These are phyloP conservation scores for Chrysomallon squamiferum DNA, from an alignment of 1,140 invertebrate species.

Conservation along the genomic window DNA sequence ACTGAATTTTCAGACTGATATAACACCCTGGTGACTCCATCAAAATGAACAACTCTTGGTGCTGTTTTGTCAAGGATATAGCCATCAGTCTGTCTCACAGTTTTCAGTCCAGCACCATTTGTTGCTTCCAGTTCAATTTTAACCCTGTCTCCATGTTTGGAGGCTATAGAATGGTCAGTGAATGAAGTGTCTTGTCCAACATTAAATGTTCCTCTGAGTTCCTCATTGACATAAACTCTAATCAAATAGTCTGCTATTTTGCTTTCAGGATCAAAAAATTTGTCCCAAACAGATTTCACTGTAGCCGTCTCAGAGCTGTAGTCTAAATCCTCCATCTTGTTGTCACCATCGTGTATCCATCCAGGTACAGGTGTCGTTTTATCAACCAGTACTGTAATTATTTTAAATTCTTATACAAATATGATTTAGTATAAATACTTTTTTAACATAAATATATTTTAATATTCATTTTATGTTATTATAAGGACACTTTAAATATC, in stretches of 20 bases:
- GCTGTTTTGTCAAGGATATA: constrained; percentile 25
- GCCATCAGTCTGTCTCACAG: constrained; percentile 12
- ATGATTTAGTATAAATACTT: too few relatives aligned
- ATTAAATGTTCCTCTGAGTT: constrained; percentile 10
- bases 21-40: constrained; percentile 10
- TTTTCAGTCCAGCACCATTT: constrained; percentile 11
- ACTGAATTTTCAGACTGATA: constrained; percentile 13
- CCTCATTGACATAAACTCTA: constrained; percentile 15
- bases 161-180: constrained; percentile 21
- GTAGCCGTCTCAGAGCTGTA: constrained; percentile 24
- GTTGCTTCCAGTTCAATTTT: constrained; percentile 8
- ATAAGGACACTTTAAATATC: too few relatives aligned
- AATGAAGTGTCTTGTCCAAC: constrained; percentile 12
- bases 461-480: too few relatives aligned
- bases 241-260: constrained; percentile 18
- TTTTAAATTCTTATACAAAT: too few relatives aligned
- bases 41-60: constrained; percentile 15
- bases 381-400: constrained; percentile 25
- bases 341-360: constrained; percentile 18
- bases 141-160: constrained; percentile 24
- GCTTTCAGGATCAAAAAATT: constrained; percentile 29
- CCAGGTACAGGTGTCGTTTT: constrained; percentile 22
- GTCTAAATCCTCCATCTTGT: constrained; percentile 1
- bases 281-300: constrained; percentile 13
- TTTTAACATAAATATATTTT: too few relatives aligned